These are phyloP conservation scores for Ariopsis seemanni DNA, from an alignment of 2,113 vertebrate genomes.

Conservation along the genomic window DNA sequence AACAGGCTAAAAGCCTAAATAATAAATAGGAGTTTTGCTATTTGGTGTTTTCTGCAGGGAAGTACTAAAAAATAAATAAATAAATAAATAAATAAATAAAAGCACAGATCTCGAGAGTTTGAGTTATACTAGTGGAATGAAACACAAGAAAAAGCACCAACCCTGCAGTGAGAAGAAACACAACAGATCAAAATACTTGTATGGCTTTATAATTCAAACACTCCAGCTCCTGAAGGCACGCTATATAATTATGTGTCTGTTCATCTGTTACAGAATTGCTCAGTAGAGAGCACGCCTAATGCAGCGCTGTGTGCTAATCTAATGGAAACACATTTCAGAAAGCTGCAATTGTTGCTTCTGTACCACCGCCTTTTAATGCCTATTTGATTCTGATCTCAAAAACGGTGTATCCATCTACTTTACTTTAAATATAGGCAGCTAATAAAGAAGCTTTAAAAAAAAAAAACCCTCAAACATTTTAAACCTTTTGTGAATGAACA, in stretches of 20 bases:
- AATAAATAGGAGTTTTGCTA: not conserved
- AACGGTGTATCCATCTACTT: not conserved
- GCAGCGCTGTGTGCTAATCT: conserved; percentile 13
- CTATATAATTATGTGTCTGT: conserved; percentile 37
- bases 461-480: not conserved
- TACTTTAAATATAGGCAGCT: not conserved
- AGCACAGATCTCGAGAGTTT: not conserved
- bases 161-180: not conserved
- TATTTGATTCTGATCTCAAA: conserved; percentile 6
- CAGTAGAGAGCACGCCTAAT: conserved; percentile 26
- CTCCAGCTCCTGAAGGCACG: not conserved
- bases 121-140: not conserved
- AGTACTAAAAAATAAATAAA: too few relatives aligned
- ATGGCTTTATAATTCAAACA: not conserved
- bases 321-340: conserved; percentile 44
- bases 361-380: not conserved
- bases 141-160: not conserved
- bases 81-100: not conserved
- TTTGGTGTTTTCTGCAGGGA: not conserved
- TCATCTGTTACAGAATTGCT: conserved; percentile 29
- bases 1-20: not conserved
- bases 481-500: not conserved
- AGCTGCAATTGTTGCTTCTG: not conserved
- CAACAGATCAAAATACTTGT: not conserved
- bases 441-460: not conserved